These are phyloP conservation scores for Sturnus vulgaris DNA, from an alignment of 2,113 vertebrate species.

Conservation along the genomic window DNA sequence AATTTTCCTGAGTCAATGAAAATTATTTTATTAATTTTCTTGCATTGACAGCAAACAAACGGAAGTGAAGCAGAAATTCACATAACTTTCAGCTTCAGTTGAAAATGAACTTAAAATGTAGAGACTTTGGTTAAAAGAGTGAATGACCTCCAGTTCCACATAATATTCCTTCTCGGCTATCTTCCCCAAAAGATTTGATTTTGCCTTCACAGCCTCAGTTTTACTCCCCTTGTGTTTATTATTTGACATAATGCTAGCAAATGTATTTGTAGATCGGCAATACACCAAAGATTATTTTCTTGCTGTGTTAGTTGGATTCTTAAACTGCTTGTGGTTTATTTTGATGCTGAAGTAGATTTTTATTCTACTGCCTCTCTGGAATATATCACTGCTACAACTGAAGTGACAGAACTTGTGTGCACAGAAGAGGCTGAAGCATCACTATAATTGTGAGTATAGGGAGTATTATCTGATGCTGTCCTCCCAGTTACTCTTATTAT, in stretches of 20 bases:
- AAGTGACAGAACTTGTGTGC: background rate
- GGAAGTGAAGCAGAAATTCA: background rate
- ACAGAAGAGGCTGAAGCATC: background rate
- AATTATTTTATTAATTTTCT: background rate
- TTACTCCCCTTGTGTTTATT: conserved; percentile 3
- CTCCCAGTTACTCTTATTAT: background rate
- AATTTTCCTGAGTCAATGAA: background rate
- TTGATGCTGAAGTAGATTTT: conserved; percentile 15
- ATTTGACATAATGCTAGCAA: conserved; percentile 32
- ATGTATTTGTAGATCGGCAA: conserved; percentile 4
- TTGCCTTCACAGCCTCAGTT: background rate
- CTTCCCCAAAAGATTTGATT: conserved; percentile 5
- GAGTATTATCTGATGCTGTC: background rate
- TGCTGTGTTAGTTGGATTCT: conserved; percentile 44
- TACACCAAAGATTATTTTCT: conserved; percentile 12
- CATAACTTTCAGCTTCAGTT: background rate
- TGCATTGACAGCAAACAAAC: background rate
- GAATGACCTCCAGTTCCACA: background rate
- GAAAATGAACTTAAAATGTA: background rate
- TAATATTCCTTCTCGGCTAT: background rate
- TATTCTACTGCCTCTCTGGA: conserved; percentile 1
- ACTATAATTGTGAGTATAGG: background rate
- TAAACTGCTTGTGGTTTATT: conserved; percentile 45
- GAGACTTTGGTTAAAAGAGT: background rate
- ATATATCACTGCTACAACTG: background rate